Conservation (phyloP, 2,113 vertebrate species). For the Cyphomyrus discorhynchus region DNA sequence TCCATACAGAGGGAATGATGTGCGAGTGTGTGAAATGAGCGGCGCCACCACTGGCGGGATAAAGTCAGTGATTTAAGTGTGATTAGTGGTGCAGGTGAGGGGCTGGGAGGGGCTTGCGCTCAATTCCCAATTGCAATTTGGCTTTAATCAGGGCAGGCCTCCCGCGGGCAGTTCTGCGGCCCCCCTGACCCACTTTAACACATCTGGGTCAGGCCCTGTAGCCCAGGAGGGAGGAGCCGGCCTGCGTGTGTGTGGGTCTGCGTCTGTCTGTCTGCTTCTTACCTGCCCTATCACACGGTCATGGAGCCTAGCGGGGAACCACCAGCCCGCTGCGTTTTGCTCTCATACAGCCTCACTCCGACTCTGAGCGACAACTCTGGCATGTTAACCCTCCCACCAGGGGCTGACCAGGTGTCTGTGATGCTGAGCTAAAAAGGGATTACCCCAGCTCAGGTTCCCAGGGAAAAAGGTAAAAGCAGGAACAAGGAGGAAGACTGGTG, state of each 20-base stretch:
- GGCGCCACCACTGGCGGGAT: background rate
- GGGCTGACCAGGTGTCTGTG: constrained; percentile 10
- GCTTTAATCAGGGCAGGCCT: constrained; percentile 60
- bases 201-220: constrained; percentile 64
- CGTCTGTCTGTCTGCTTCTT: background rate
- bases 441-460: constrained; percentile 24
- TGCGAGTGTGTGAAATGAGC: background rate
- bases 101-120: constrained; percentile 1
- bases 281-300: constrained; percentile 2
- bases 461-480: constrained; percentile 13
- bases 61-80: constrained; percentile 24
- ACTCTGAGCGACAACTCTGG: background rate
- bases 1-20: background rate
- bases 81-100: constrained; percentile 33
- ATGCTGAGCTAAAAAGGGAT: constrained; percentile 39
- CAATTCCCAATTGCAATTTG: constrained; percentile 60
- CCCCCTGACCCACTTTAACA: constrained; percentile 62
- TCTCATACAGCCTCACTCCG: background rate
- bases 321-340: background rate
- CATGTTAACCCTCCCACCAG: background rate
- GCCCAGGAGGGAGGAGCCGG: constrained; percentile 14
- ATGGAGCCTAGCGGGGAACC: background rate
- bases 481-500: background rate
- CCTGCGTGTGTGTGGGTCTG: constrained; percentile 5
- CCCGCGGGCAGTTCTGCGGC: constrained; percentile 46